phyloP scores from a whole-genome alignment of 2,113 vertebrate species.

The Sebastes schlegelii region DNA sequence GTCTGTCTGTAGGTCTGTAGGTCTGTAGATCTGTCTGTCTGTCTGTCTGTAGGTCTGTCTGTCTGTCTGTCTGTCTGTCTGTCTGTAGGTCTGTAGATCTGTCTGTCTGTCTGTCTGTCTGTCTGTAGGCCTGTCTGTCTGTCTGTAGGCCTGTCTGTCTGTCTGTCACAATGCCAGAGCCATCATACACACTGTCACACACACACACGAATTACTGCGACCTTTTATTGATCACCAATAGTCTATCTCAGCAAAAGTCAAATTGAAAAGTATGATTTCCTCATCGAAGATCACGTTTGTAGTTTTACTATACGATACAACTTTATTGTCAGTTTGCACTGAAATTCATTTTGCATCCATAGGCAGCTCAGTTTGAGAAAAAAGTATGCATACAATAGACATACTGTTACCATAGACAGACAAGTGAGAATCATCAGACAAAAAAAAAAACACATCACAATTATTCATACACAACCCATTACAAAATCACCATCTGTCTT shows the following conservation, averaged over 20 bases:
- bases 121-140: not conserved
- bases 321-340: too few species aligned
- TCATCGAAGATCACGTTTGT: not conserved
- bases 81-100: too few species aligned
- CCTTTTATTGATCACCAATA: not conserved
- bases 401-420: too few species aligned
- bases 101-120: too few species aligned
- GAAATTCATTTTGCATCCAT: too few species aligned
- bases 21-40: conserved; percentile 12
- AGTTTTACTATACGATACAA: too few species aligned
- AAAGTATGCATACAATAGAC: too few species aligned
- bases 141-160: not conserved
- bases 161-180: conserved; percentile 36
- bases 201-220: not conserved
- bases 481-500: too few species aligned
- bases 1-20: conserved; percentile 19
- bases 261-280: not conserved
- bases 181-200: conserved; percentile 24
- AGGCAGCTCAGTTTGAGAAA: too few species aligned
- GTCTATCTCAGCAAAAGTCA: not conserved
- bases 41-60: conserved; percentile 20
- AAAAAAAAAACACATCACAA: too few species aligned
- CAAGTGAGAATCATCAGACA: too few species aligned
- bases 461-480: too few species aligned
- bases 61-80: conserved; percentile 15